Evolutionary conservation across 2,888 invertebrate species (phyloP).

Genomic region (Nineta flava): DNA sequence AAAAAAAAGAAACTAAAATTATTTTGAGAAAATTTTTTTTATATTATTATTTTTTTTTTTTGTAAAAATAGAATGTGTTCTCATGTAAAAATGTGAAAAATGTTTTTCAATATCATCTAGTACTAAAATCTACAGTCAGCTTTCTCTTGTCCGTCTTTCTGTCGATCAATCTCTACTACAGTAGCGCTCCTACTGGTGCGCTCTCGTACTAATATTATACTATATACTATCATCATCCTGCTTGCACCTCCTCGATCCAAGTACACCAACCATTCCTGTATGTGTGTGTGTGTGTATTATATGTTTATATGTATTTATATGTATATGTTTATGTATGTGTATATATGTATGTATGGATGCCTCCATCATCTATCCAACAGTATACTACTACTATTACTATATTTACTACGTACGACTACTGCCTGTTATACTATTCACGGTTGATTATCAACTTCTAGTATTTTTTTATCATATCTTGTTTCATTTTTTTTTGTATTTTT

Average conservation of each 20-base stretch:
- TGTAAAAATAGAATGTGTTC: too few species aligned
- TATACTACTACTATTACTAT: too few species aligned
- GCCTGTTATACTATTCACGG: background rate
- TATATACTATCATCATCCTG: background rate
- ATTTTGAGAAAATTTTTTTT: too few species aligned
- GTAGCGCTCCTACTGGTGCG: background rate
- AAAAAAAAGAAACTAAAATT: too few species aligned
- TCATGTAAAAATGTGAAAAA: too few species aligned
- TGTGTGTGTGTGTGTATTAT: background rate
- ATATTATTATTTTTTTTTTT: too few species aligned
- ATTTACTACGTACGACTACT: background rate
- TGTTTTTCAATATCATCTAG: background rate
- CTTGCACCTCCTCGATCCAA: background rate
- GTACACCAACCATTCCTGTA: background rate
- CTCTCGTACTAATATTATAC: background rate
- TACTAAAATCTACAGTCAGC: conserved; percentile 3
- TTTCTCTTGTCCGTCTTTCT: conserved; percentile 4
- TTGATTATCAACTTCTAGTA: background rate
- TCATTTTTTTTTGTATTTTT: background rate
- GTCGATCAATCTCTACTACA: conserved; percentile 7
- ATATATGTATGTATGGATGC: background rate
- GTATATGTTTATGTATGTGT: background rate
- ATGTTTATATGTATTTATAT: background rate
- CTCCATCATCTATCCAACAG: too few species aligned
- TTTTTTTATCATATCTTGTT: background rate